phyloP scores from a whole-genome alignment of 1,140 invertebrate species.

The Drosophila willistoni region DNA sequence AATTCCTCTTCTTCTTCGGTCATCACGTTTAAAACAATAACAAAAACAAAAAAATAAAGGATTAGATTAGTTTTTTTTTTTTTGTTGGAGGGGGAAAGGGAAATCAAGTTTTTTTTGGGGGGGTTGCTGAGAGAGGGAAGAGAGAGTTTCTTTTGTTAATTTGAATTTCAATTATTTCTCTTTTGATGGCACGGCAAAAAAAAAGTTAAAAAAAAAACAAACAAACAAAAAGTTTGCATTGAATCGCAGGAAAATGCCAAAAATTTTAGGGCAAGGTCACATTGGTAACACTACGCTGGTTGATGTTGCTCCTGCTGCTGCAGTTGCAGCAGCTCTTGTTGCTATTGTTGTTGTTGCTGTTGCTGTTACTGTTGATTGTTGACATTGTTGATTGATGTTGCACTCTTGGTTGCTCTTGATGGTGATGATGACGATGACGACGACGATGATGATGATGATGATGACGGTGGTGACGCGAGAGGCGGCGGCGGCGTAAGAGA shows the following conservation, averaged over 20 bases:
- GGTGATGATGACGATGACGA: slow-evolving; percentile 21
- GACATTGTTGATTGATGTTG: slow-evolving; percentile 64
- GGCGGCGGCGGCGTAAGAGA: too few relatives aligned
- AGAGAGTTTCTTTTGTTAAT: neutral
- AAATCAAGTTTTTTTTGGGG: too few relatives aligned
- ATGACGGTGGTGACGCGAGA: too few relatives aligned
- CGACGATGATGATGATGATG: too few relatives aligned
- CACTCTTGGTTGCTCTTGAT: slow-evolving; percentile 32
- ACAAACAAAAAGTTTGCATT: slow-evolving; percentile 13
- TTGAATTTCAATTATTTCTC: neutral
- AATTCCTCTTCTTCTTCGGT: neutral
- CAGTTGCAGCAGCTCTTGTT: slow-evolving; percentile 10
- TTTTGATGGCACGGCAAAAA: slow-evolving; percentile 30
- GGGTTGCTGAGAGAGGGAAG: neutral
- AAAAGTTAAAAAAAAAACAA: slow-evolving; percentile 28
- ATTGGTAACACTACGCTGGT: neutral
- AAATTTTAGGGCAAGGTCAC: slow-evolving; percentile 31
- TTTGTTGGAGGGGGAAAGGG: neutral
- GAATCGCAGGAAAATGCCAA: neutral
- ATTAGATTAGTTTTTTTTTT: neutral
- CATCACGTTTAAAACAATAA: slow-evolving; percentile 1
- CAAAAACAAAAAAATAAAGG: neutral
- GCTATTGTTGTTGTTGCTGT: slow-evolving; percentile 21
- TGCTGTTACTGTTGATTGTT: slow-evolving; percentile 59
- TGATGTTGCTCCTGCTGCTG: slow-evolving; percentile 5